A percentile compares a stretch with the other conserved stretches of the same genome.
Conservation (phyloP, 2,797 vertebrate species). For the Ispidina picta region DNA sequence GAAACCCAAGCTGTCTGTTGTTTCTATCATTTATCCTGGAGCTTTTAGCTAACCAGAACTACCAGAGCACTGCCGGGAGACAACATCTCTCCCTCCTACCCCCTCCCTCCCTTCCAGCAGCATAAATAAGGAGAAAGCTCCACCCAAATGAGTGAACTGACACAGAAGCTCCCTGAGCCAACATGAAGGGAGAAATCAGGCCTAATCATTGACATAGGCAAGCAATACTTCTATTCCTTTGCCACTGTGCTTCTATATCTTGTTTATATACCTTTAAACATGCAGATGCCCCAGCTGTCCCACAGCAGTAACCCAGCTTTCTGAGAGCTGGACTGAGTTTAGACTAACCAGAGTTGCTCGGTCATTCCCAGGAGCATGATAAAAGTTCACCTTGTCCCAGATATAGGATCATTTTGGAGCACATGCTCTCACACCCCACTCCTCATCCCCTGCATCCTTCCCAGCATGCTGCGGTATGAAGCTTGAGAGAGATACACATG, state of each 20-base stretch:
- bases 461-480: neutral
- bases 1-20: neutral
- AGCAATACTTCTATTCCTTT: neutral
- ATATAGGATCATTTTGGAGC: neutral
- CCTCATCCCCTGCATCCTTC: neutral
- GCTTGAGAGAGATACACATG: neutral
- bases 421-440: rapidly evolving
- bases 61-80: neutral
- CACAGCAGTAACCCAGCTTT: neutral
- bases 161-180: neutral
- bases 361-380: rapidly evolving
- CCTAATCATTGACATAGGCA: neutral
- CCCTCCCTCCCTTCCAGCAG: neutral
- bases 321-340: neutral
- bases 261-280: neutral
- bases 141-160: neutral
- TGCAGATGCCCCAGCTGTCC: neutral
- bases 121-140: neutral
- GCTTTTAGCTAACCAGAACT: neutral
- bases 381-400: neutral
- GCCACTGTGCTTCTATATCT: neutral
- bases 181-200: neutral
- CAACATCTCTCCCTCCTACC: neutral
- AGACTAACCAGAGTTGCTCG: neutral
- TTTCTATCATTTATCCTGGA: neutral